Conservation (phyloP, 2,113 vertebrate genomes). For the Panurus biarmicus region DNA sequence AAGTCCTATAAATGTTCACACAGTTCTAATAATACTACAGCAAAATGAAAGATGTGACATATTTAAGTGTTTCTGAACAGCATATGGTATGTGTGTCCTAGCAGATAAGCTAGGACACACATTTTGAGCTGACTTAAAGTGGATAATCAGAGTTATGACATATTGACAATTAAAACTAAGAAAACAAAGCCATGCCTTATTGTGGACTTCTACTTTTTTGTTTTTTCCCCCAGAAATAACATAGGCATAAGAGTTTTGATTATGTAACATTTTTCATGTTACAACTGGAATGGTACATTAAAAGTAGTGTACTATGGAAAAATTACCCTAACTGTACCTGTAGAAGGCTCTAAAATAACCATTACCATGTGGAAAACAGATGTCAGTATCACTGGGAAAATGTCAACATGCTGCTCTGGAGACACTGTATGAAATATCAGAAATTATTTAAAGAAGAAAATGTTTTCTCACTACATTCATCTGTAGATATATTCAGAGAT, state of each 20-base stretch:
- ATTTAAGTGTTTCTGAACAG: background rate
- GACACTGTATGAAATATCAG: background rate
- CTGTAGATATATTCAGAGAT: background rate
- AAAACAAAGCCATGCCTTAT: background rate
- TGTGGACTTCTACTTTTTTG: background rate
- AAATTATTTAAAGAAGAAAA: background rate
- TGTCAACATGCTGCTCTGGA: background rate
- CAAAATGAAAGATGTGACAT: background rate
- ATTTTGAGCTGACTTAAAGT: background rate
- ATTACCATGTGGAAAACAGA: background rate
- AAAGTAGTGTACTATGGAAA: background rate
- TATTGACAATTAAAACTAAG: background rate
- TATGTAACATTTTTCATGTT: background rate
- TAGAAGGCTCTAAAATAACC: background rate
- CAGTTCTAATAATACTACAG: background rate
- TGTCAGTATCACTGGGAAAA: background rate
- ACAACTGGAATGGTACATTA: background rate
- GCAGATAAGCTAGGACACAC: background rate
- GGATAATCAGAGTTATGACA: background rate
- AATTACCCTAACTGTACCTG: background rate
- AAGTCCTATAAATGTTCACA: background rate
- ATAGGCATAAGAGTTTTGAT: background rate
- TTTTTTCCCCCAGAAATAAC: background rate
- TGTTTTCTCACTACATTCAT: background rate
- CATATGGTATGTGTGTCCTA: rapidly evolving